Conservation (phyloP, 64 coral and sea anemone species). For the Hydrozoanthus tunicans region DNA sequence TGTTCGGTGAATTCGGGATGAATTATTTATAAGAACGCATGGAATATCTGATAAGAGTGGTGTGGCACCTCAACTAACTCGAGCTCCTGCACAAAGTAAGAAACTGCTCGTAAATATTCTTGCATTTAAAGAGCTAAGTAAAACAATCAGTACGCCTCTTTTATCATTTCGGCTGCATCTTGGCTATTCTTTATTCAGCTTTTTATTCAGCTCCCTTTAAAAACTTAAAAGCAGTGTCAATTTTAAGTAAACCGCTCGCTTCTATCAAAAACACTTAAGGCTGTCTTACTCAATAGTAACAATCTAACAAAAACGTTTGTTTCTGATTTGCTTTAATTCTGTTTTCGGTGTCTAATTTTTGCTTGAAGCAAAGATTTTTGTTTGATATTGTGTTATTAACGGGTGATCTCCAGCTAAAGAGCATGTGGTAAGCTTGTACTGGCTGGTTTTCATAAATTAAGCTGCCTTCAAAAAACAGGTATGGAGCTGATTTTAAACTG, state of each 20-base stretch:
- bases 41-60: conserved; percentile 41
- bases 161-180: too few species aligned
- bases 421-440: conserved; percentile 48
- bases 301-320: too few species aligned
- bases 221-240: too few species aligned
- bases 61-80: background rate
- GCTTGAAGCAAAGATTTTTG: conserved; percentile 10
- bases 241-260: too few species aligned
- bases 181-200: too few species aligned
- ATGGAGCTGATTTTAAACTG: background rate
- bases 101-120: background rate
- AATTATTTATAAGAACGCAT: conserved; percentile 56
- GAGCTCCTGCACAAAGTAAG: background rate
- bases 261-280: too few species aligned
- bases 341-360: background rate
- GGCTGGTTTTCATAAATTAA: conserved; percentile 26
- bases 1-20: background rate
- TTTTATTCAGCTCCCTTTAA: too few species aligned
- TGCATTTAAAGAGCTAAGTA: too few species aligned
- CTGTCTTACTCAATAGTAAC: too few species aligned
- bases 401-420: conserved; percentile 8
- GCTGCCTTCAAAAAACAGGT: background rate
- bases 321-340: too few species aligned
- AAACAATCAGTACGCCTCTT: too few species aligned
- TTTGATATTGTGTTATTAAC: conserved; percentile 17